Evolutionary conservation across 2,888 invertebrate genomes (phyloP).

Genomic region (Parnassius glacialis): DNA sequence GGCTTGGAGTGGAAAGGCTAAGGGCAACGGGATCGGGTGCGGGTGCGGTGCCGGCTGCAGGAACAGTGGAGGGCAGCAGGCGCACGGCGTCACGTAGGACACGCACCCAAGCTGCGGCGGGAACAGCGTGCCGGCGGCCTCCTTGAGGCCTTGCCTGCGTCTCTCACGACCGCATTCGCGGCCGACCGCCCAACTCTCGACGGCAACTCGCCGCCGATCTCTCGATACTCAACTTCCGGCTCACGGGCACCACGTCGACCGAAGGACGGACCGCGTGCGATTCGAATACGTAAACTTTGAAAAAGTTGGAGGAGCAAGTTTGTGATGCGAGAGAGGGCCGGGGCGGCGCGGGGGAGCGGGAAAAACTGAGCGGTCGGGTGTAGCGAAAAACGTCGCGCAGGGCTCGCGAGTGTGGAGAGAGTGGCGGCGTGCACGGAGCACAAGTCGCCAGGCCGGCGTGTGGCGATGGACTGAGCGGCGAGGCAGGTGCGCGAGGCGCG

Average conservation of each 20-base stretch:
- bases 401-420: conserved; percentile 72
- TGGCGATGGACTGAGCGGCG: conserved; percentile 54
- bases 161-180: conserved; percentile 77
- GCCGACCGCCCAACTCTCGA: conserved; percentile 68
- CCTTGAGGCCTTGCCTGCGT: conserved; percentile 66
- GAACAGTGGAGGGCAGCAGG: conserved; percentile 74
- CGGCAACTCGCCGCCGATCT: conserved; percentile 67
- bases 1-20: conserved; percentile 74
- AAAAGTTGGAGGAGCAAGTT: conserved; percentile 58
- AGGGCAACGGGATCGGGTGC: conserved; percentile 67
- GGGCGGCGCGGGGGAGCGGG: conserved; percentile 58
- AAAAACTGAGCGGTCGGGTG: conserved; percentile 72
- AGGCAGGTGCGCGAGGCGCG: conserved; percentile 71
- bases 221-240: conserved; percentile 39
- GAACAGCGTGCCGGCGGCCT: conserved; percentile 81
- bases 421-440: conserved; percentile 71
- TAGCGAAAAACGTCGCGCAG: conserved; percentile 75
- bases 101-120: conserved; percentile 80
- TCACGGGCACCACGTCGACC: conserved; percentile 3
- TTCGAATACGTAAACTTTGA: conserved; percentile 40
- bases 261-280: conserved; percentile 29
- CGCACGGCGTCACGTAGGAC: conserved; percentile 78
- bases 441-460: conserved; percentile 68
- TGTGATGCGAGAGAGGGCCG: conserved; percentile 42
- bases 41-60: conserved; percentile 73